Percentiles rank a stretch among this genome's conserved stretches.
Evolutionary conservation across 2,797 vertebrate genomes (phyloP).

Genomic region (Arnoldichthys spilopterus): DNA sequence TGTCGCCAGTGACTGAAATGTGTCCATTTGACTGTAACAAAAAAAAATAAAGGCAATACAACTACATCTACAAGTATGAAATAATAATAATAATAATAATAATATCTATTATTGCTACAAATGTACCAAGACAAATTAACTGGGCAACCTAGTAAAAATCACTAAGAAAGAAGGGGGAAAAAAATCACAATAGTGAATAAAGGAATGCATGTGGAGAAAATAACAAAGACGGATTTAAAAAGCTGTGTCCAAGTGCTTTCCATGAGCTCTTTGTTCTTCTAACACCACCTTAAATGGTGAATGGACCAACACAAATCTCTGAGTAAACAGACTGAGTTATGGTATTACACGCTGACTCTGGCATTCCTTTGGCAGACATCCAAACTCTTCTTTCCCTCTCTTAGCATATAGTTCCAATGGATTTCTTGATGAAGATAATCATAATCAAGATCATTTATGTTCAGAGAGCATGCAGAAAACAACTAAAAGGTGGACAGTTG

Average conservation of each 20-base stretch:
- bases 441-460: neutral
- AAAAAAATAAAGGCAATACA: neutral
- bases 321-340: constrained; percentile 60
- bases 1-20: constrained; percentile 86
- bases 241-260: constrained; percentile 19
- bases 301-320: constrained; percentile 44
- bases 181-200: neutral
- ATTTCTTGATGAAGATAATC: constrained; percentile 11
- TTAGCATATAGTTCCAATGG: constrained; percentile 21
- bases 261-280: constrained; percentile 44
- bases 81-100: no score
- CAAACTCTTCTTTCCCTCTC: constrained; percentile 58
- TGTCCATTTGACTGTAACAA: constrained; percentile 90
- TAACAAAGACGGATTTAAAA: neutral
- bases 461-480: neutral
- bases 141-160: neutral
- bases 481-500: neutral
- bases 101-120: neutral
- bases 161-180: neutral
- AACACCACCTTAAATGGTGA: constrained; percentile 71
- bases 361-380: constrained; percentile 66
- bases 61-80: neutral
- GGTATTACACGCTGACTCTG: constrained; percentile 68
- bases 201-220: neutral
- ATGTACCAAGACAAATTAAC: neutral